Conservation (phyloP, 1,140 invertebrate species). For the Drosophila ogumai region DNA sequence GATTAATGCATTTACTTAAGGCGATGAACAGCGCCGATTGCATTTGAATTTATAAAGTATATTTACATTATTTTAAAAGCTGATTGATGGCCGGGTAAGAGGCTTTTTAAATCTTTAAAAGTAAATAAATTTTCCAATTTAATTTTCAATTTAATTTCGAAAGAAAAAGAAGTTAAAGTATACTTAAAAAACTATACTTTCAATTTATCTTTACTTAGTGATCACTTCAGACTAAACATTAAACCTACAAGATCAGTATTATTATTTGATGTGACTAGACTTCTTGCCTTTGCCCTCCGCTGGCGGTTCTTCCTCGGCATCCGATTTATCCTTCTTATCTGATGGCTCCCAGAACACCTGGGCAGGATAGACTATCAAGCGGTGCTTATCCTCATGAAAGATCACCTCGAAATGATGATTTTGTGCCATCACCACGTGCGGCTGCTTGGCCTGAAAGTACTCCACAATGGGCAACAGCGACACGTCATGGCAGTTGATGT, state of each 20-base stretch:
- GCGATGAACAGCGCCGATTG: conserved; percentile 1
- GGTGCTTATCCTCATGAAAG: not conserved
- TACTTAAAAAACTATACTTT: not conserved
- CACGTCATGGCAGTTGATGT: conserved; percentile 48
- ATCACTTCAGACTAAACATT: not conserved
- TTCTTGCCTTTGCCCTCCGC: conserved; percentile 4
- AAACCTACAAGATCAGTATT: not conserved
- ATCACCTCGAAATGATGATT: conserved; percentile 54
- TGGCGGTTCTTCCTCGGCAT: not conserved
- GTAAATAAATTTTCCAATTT: not conserved
- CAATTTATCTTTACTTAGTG: too few relatives aligned
- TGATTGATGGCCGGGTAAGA: conserved; percentile 4
- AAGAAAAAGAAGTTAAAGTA: not conserved
- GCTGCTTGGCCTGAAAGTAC: not conserved
- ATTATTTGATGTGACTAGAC: not conserved
- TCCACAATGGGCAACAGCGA: conserved; percentile 24
- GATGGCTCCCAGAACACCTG: conserved; percentile 15
- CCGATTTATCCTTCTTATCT: too few relatives aligned
- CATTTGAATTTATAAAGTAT: conserved; percentile 6
- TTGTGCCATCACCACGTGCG: conserved; percentile 33
- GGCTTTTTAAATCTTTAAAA: not conserved
- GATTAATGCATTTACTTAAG: conserved; percentile 27
- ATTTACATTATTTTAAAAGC: not conserved
- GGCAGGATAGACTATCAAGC: conserved; percentile 51
- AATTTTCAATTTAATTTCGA: not conserved